Percentiles rank a stretch among this genome's conserved stretches.
Conservation (phyloP, 1,140 invertebrate genomes). For the Phocides pigmalion region DNA sequence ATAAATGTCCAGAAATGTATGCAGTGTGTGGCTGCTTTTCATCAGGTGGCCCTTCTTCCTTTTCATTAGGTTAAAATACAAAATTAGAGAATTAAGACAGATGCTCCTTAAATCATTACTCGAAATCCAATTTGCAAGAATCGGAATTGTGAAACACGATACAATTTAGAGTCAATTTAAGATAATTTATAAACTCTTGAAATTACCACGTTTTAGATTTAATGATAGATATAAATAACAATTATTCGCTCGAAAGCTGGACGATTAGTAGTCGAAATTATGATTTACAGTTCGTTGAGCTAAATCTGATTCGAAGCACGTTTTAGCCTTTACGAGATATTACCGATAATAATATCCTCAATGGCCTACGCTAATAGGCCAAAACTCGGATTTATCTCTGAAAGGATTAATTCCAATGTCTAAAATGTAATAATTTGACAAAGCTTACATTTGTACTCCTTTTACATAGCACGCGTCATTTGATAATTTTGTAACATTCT, state of each 20-base stretch:
- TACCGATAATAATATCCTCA: slow-evolving; percentile 22
- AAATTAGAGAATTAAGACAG: too few relatives aligned
- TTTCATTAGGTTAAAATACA: too few relatives aligned
- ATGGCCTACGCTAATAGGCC: slow-evolving; percentile 14
- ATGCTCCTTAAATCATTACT: too few relatives aligned
- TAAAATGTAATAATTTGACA: neutral
- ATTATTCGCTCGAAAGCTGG: neutral
- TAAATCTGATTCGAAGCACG: slow-evolving; percentile 11
- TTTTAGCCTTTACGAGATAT: slow-evolving; percentile 16
- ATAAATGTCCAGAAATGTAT: too few relatives aligned
- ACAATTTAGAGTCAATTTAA: neutral
- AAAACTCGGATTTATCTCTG: slow-evolving; percentile 9
- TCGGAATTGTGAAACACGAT: too few relatives aligned
- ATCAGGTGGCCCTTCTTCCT: too few relatives aligned
- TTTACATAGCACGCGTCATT: neutral
- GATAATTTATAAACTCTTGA: neutral
- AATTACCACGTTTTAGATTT: neutral
- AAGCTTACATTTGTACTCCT: neutral
- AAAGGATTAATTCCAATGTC: slow-evolving; percentile 20
- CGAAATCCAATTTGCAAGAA: too few relatives aligned
- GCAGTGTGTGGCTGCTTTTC: too few relatives aligned
- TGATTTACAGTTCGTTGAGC: slow-evolving; percentile 2
- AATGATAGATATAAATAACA: slow-evolving; percentile 1
- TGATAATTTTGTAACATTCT: neutral
- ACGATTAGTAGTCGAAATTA: slow-evolving; percentile 5